A percentile compares a stretch with the other conserved stretches of the same genome.
Conservation (phyloP, 2,113 vertebrate genomes). For the Prionailurus bengalensis region DNA sequence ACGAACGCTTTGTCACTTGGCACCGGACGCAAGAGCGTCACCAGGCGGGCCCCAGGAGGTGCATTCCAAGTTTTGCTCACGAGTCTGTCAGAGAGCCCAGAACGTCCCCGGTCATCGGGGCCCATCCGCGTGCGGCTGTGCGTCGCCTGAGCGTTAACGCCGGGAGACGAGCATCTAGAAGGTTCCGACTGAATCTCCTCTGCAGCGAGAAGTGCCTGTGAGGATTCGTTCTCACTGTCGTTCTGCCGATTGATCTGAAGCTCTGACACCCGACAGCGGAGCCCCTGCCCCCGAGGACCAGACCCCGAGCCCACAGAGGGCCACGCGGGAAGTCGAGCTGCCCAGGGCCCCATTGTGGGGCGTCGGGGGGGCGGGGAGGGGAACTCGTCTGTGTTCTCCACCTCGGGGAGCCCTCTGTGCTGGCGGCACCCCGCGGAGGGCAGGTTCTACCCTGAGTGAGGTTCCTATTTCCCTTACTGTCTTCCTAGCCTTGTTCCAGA, state of each 20-base stretch:
- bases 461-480: not conserved
- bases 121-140: not conserved
- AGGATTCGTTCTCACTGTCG: not conserved
- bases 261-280: not conserved
- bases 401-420: fast-evolving
- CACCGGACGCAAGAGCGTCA: fast-evolving
- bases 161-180: not conserved
- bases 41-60: no score
- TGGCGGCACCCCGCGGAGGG: fast-evolving
- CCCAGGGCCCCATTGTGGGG: not conserved
- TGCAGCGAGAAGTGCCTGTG: fast-evolving
- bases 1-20: not conserved
- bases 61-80: no score
- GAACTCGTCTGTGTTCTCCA: not conserved
- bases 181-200: not conserved
- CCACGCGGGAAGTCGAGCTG: fast-evolving
- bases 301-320: fast-evolving
- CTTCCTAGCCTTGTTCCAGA: not conserved
- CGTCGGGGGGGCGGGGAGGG: not conserved
- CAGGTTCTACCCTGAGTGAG: fast-evolving
- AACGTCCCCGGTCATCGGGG: fast-evolving
- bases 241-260: fast-evolving
- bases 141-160: not conserved
- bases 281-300: not conserved
- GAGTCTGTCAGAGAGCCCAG: not conserved